phyloP scores from a whole-genome alignment of 2,888 invertebrate genomes.

The Koerneria pararmatus region DNA sequence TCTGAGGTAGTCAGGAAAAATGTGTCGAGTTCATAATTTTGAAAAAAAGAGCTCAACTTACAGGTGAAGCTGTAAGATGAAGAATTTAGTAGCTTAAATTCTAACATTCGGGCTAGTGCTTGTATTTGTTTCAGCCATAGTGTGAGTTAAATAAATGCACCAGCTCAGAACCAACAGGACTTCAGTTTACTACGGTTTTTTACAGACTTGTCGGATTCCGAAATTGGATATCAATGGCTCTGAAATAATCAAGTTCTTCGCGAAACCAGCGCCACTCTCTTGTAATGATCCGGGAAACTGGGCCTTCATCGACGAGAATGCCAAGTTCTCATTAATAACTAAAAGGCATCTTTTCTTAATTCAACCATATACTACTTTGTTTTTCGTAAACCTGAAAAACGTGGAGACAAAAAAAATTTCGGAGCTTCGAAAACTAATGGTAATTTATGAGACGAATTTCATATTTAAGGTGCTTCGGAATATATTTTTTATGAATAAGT shows the following conservation, averaged over 20 bases:
- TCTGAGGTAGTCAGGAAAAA: too few relatives aligned
- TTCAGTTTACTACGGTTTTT: conserved; percentile 12
- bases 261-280: conserved; percentile 34
- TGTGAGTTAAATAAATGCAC: too few relatives aligned
- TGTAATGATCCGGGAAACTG: conserved; percentile 43
- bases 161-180: too few relatives aligned
- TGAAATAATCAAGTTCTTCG: conserved; percentile 48
- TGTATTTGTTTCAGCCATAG: too few relatives aligned
- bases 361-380: neutral
- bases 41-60: too few relatives aligned
- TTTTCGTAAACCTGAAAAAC: conserved; percentile 24
- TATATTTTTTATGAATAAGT: too few relatives aligned
- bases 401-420: conserved; percentile 1
- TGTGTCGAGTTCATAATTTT: too few relatives aligned
- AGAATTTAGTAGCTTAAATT: too few relatives aligned
- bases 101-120: too few relatives aligned
- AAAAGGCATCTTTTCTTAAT: conserved; percentile 24
- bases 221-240: conserved; percentile 47
- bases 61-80: neutral
- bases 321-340: conserved; percentile 36
- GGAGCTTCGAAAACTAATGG: neutral
- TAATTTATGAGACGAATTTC: too few relatives aligned
- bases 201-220: conserved; percentile 49
- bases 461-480: too few relatives aligned
- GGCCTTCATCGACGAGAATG: conserved; percentile 44